Percentiles rank a stretch among this genome's conserved stretches.
Conservation (phyloP, 2,797 vertebrate species). For the Ctenochaetus hawaiiensis region DNA sequence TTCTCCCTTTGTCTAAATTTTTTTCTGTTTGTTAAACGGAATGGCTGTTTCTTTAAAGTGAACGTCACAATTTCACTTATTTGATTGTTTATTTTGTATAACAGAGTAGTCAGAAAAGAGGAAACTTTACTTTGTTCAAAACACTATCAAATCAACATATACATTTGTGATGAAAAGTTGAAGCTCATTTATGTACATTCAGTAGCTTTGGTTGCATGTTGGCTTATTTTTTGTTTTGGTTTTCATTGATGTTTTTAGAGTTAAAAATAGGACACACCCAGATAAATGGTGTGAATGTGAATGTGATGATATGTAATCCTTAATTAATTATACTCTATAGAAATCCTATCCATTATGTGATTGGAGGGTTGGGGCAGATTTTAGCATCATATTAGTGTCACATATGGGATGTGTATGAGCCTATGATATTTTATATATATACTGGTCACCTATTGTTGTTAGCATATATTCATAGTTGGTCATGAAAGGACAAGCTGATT, state of each 20-base stretch:
- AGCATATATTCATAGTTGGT: constrained; percentile 25
- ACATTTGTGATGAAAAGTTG: not conserved
- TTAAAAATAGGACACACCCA: too few species aligned
- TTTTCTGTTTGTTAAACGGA: too few species aligned
- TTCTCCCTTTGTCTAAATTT: too few species aligned
- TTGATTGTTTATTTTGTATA: too few species aligned
- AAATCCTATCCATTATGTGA: not conserved
- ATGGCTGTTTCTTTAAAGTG: too few species aligned
- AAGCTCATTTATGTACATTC: not conserved
- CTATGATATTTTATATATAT: constrained; percentile 27
- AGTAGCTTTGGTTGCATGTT: not conserved
- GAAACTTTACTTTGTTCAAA: not conserved
- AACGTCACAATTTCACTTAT: too few species aligned
- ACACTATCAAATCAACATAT: not conserved
- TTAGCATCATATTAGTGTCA: constrained; percentile 23
- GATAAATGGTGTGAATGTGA: not conserved
- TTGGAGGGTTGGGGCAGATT: not conserved
- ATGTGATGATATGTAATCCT: not conserved
- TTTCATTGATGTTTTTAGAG: not conserved
- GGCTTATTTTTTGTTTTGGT: not conserved
- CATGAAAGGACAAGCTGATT: constrained; percentile 46
- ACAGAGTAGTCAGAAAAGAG: too few species aligned
- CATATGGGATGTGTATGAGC: constrained; percentile 14
- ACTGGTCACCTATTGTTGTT: constrained; percentile 44
- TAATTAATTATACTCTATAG: not conserved